Percentiles rank a stretch among this genome's conserved stretches.
Evolutionary conservation across 2,888 invertebrate genomes (phyloP).

Genomic region (Drosophila tripunctata): DNA sequence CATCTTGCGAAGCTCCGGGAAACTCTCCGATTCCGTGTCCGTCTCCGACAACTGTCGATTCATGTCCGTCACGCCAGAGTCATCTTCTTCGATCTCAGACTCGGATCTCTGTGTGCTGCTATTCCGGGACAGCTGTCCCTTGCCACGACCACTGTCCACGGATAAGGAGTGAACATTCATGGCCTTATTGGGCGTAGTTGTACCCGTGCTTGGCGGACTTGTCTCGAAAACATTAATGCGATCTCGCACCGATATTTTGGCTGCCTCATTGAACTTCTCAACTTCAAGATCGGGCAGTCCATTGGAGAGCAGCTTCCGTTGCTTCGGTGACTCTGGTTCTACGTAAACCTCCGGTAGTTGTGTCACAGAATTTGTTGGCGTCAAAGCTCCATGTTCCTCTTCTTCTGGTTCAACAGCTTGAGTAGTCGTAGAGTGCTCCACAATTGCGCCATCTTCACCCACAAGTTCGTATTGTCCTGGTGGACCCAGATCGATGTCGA

Average conservation of each 20-base stretch:
- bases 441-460: constrained; percentile 40
- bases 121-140: constrained; percentile 80
- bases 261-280: constrained; percentile 60
- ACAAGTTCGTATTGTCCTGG: constrained; percentile 62
- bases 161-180: constrained; percentile 70
- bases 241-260: constrained; percentile 82
- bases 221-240: constrained; percentile 82
- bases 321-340: constrained; percentile 55
- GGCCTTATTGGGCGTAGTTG: constrained; percentile 42
- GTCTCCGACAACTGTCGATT: constrained; percentile 88
- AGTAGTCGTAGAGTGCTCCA: constrained; percentile 40
- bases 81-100: constrained; percentile 86
- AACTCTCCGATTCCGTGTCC: constrained; percentile 87
- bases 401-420: constrained; percentile 31
- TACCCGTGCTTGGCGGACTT: constrained; percentile 19
- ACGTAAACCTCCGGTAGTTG: constrained; percentile 66
- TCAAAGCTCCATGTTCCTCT: constrained; percentile 51
- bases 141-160: constrained; percentile 74
- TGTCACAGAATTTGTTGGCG: constrained; percentile 70
- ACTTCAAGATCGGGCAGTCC: constrained; percentile 75
- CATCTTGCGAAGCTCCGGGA: constrained; percentile 86
- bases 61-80: constrained; percentile 90
- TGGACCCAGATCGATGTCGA: constrained; percentile 38
- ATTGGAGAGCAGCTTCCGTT: constrained; percentile 57
- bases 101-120: constrained; percentile 84